Evolutionary conservation across 1,140 invertebrate species (phyloP).

Genomic region (Armadillidium nasatum): DNA sequence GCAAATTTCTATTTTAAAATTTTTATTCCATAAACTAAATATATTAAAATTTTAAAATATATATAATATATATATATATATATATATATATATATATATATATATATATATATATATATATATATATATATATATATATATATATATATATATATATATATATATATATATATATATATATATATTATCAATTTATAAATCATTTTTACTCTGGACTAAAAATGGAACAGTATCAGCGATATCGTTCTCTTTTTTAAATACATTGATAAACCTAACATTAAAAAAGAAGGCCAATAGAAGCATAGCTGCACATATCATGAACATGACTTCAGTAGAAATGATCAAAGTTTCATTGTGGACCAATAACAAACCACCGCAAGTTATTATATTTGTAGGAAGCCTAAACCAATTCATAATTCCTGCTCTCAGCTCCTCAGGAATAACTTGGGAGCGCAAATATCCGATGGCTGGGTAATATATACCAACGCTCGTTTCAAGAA

Average conservation of each 20-base stretch:
- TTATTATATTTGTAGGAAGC: constrained; percentile 58
- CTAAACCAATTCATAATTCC: constrained; percentile 61
- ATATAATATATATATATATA: too few species aligned
- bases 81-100: too few species aligned
- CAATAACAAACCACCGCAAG: constrained; percentile 55
- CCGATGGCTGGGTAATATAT: constrained; percentile 60
- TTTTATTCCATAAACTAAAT: too few species aligned
- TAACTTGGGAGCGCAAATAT: constrained; percentile 60
- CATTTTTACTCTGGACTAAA: too few species aligned
- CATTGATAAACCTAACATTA: constrained; percentile 25
- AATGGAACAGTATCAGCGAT: too few species aligned
- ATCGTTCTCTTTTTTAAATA: background rate
- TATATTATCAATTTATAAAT: too few species aligned
- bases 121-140: too few species aligned
- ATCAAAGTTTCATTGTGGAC: constrained; percentile 52
- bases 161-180: too few species aligned
- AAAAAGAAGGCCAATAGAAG: constrained; percentile 31
- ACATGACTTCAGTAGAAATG: constrained; percentile 52
- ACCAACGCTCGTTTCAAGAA: constrained; percentile 57
- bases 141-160: too few species aligned
- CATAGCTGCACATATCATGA: constrained; percentile 51
- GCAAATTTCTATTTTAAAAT: too few species aligned
- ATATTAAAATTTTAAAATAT: too few species aligned
- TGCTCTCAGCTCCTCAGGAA: constrained; percentile 60
- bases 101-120: too few species aligned